phyloP scores from a whole-genome alignment of 2,797 vertebrate genomes.

The Gymnopithys bicolor region DNA sequence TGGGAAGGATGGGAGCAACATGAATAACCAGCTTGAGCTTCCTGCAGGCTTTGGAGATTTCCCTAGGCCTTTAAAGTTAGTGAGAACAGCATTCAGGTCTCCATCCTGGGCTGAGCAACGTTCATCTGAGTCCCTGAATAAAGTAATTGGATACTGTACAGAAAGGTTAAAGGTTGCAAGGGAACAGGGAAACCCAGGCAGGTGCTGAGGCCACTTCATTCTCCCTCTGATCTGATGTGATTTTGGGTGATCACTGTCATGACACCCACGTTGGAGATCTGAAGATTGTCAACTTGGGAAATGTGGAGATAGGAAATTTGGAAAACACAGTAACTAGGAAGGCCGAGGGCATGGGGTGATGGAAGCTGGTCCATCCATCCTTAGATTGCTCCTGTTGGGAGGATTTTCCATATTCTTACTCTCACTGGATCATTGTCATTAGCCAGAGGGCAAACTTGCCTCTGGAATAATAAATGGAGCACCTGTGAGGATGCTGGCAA shows the following conservation, averaged over 20 bases:
- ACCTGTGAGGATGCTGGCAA: neutral
- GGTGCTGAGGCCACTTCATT: neutral
- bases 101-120: neutral
- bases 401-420: neutral
- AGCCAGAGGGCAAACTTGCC: neutral
- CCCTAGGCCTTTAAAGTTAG: neutral
- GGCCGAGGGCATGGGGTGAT: neutral
- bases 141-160: slow-evolving; percentile 4
- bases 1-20: neutral
- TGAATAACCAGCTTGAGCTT: neutral
- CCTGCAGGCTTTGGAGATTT: neutral
- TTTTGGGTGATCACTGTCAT: neutral
- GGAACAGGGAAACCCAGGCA: neutral
- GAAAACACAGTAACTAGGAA: neutral
- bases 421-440: neutral
- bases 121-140: neutral
- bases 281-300: neutral
- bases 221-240: neutral
- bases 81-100: neutral
- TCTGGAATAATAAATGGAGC: neutral
- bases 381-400: neutral
- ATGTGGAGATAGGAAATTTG: neutral
- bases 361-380: neutral
- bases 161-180: slow-evolving; percentile 20
- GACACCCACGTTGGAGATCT: neutral